Percentiles rank a stretch among this genome's conserved stretches.
Evolutionary conservation across 2,888 invertebrate genomes (phyloP).

Genomic region (Pandemis heparana): DNA sequence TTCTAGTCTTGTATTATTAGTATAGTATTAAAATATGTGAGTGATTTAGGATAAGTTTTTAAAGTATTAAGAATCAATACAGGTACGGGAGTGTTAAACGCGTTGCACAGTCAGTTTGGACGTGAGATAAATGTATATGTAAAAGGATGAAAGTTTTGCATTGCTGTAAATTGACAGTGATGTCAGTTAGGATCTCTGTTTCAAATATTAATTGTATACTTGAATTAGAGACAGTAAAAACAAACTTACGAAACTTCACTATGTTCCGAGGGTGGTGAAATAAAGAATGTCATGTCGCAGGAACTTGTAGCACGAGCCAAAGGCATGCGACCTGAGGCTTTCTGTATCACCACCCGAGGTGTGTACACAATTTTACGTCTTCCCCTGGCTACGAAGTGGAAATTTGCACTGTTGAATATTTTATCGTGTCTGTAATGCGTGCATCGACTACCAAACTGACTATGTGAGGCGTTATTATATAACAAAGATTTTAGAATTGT

Average conservation of each 20-base stretch:
- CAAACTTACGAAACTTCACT: too few relatives aligned
- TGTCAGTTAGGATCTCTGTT: background rate
- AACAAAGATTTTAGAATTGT: slow-evolving; percentile 32
- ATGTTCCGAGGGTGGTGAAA: too few relatives aligned
- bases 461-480: background rate
- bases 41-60: slow-evolving; percentile 51
- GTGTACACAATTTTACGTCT: too few relatives aligned
- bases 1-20: slow-evolving; percentile 76
- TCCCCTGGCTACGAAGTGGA: too few relatives aligned
- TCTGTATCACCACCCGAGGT: too few relatives aligned
- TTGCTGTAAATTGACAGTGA: too few relatives aligned
- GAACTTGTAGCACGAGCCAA: too few relatives aligned
- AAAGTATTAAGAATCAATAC: slow-evolving; percentile 54
- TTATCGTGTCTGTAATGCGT: too few relatives aligned
- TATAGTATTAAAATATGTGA: slow-evolving; percentile 51
- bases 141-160: background rate
- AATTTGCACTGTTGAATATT: too few relatives aligned
- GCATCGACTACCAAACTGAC: background rate
- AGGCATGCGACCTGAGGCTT: too few relatives aligned
- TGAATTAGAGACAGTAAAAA: too few relatives aligned
- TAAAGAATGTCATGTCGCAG: too few relatives aligned
- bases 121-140: background rate
- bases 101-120: background rate
- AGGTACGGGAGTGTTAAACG: slow-evolving; percentile 21
- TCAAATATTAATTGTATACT: background rate